Conservation (phyloP, 2,113 vertebrate genomes). For the Melanotaenia duboulayi region DNA sequence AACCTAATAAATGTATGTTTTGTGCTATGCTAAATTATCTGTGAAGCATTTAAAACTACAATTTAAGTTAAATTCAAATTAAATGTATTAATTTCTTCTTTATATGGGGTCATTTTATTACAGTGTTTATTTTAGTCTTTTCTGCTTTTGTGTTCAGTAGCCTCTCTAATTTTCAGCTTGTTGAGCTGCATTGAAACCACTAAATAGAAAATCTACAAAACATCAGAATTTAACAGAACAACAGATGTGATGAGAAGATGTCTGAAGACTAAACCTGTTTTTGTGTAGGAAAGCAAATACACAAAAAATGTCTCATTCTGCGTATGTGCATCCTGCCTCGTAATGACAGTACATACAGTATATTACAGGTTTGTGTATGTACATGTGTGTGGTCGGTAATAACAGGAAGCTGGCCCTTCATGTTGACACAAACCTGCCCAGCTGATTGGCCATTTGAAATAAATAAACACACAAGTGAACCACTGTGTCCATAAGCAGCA, state of each 20-base stretch:
- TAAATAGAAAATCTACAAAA: constrained; percentile 10
- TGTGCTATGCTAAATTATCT: too few relatives aligned
- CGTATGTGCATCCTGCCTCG: constrained; percentile 1
- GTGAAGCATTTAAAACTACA: too few relatives aligned
- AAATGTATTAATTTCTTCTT: too few relatives aligned
- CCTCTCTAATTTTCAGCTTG: background rate
- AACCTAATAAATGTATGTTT: too few relatives aligned
- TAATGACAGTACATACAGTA: constrained; percentile 41
- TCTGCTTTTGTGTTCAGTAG: background rate
- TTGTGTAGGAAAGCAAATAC: constrained; percentile 7
- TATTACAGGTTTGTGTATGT: constrained; percentile 55
- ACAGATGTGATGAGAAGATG: constrained; percentile 10
- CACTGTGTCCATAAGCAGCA: constrained; percentile 53
- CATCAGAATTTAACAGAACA: constrained; percentile 5
- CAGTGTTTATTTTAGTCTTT: background rate
- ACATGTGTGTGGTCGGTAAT: constrained; percentile 69
- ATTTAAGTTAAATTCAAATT: background rate
- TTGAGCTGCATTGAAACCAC: background rate
- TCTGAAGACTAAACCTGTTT: constrained; percentile 10
- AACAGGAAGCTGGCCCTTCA: constrained; percentile 79
- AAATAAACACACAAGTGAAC: constrained; percentile 76
- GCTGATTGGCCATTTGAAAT: constrained; percentile 66
- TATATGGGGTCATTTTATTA: too few relatives aligned
- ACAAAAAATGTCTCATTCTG: constrained; percentile 1
- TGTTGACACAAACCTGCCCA: constrained; percentile 78